These are phyloP conservation scores for Scomber colias DNA, from an alignment of 2,113 vertebrate species.

Conservation along the genomic window DNA sequence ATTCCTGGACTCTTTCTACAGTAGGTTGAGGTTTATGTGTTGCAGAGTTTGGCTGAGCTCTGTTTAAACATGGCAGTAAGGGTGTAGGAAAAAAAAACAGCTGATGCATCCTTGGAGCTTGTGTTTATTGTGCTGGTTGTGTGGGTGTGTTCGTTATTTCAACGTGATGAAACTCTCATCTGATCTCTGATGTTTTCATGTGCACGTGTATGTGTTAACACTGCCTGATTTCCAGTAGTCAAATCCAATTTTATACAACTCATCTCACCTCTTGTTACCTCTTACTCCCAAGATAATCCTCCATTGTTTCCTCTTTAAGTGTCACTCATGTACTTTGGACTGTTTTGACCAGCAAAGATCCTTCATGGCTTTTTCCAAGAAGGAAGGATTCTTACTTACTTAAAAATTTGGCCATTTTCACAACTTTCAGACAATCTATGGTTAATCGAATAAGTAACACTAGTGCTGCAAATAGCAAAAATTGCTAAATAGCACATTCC, in stretches of 20 bases:
- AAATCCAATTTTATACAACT: not conserved
- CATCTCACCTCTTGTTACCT: not conserved
- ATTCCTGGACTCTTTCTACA: slow-evolving; percentile 41
- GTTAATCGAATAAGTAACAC: no score
- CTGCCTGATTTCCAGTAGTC: no score
- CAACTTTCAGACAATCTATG: no score
- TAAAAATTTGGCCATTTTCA: not conserved
- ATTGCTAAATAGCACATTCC: no score
- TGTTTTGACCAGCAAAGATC: not conserved
- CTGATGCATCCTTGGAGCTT: not conserved
- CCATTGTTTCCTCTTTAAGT: not conserved
- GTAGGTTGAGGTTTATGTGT: slow-evolving; percentile 10
- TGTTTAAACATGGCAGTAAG: not conserved
- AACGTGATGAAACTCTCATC: no score
- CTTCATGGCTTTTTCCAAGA: not conserved
- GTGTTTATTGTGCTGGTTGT: not conserved
- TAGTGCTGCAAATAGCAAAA: no score
- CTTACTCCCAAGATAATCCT: not conserved
- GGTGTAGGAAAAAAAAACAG: not conserved
- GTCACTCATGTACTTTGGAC: not conserved
- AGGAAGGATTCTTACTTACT: no score
- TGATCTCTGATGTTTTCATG: not conserved
- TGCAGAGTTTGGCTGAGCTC: not conserved
- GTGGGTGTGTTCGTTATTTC: not conserved
- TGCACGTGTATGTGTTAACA: not conserved